Percentiles rank a stretch among this genome's conserved stretches.
Conservation (phyloP, 2,113 vertebrate genomes). For the Lycaon pictus region DNA sequence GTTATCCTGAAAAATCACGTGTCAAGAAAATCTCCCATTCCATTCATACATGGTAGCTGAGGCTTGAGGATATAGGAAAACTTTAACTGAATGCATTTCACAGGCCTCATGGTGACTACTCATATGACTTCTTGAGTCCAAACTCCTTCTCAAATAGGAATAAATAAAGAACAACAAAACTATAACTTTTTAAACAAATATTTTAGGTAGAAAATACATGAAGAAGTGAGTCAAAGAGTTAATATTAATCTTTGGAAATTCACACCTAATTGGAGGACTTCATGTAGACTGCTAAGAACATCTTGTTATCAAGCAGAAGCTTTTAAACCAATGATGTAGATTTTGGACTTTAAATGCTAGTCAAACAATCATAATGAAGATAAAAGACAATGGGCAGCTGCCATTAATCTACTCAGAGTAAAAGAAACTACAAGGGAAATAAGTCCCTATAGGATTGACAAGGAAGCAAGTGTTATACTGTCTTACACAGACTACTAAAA, state of each 20-base stretch:
- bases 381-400: neutral
- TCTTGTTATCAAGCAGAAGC: neutral
- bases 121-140: constrained; percentile 21
- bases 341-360: constrained; percentile 34
- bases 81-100: neutral
- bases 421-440: neutral
- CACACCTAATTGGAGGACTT: constrained; percentile 39
- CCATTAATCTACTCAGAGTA: neutral
- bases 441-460: neutral
- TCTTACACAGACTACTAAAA: constrained; percentile 3
- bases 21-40: neutral
- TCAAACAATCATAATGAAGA: constrained; percentile 3
- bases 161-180: constrained; percentile 33
- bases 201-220: neutral
- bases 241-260: constrained; percentile 43
- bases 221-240: constrained; percentile 6
- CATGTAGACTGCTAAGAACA: neutral
- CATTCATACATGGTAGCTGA: neutral
- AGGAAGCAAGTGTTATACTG: neutral
- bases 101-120: neutral
- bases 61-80: neutral
- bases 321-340: neutral
- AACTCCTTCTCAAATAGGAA: constrained; percentile 46
- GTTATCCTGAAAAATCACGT: constrained; percentile 21
- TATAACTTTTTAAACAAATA: neutral